Conservation (phyloP, 2,113 vertebrate genomes). For the Antigone vipio region DNA sequence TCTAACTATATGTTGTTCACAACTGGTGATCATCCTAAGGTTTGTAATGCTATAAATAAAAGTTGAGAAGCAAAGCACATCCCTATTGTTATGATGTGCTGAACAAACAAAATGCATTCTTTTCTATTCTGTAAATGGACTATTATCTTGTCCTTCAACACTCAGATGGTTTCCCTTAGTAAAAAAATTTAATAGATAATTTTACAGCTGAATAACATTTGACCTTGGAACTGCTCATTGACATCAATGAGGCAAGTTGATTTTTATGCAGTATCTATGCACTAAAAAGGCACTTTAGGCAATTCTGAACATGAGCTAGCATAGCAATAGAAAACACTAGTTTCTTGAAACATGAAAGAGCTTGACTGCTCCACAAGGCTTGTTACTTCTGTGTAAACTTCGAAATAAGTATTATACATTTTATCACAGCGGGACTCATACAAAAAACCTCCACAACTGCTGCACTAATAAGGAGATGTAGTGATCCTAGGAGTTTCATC, state of each 20-base stretch:
- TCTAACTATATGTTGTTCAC: neutral
- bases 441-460: neutral
- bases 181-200: conserved; percentile 39
- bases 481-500: neutral
- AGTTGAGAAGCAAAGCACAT: neutral
- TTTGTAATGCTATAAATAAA: neutral
- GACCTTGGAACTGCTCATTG: conserved; percentile 49
- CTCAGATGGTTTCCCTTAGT: conserved; percentile 34
- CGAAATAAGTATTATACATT: neutral
- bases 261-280: conserved; percentile 47
- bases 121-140: conserved; percentile 25
- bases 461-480: neutral
- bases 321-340: neutral
- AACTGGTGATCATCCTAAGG: neutral
- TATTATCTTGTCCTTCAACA: conserved; percentile 50
- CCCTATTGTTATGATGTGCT: neutral
- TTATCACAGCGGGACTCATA: neutral
- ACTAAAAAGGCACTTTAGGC: conserved; percentile 38
- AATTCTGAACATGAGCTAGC: conserved; percentile 44
- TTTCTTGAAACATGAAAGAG: conserved; percentile 1
- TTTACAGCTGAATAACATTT: conserved; percentile 55
- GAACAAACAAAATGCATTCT: conserved; percentile 40
- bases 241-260: conserved; percentile 57
- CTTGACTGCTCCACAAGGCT: neutral
- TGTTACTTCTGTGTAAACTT: neutral